Evolutionary conservation across 2,888 invertebrate genomes (phyloP).

Genomic region (Idaea biselata): DNA sequence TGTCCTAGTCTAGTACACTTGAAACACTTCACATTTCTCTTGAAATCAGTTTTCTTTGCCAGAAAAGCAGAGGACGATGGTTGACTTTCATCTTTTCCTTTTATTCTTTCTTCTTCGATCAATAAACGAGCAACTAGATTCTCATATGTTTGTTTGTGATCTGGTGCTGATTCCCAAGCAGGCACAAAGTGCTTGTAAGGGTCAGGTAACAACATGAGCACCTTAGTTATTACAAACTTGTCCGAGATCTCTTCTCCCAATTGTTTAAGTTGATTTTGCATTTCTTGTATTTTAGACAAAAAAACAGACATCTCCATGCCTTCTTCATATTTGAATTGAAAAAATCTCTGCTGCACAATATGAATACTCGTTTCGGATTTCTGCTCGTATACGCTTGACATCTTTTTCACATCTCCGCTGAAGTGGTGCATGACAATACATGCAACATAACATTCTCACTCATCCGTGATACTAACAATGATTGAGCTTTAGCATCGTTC

Average conservation of each 20-base stretch:
- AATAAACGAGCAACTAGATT: slow-evolving; percentile 31
- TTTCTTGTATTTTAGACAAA: slow-evolving; percentile 34
- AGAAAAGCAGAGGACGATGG: background rate
- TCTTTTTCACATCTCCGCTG: slow-evolving; percentile 42
- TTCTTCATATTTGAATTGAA: slow-evolving; percentile 33
- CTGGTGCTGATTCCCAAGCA: slow-evolving; percentile 36
- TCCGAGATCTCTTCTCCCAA: slow-evolving; percentile 32
- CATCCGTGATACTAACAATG: slow-evolving; percentile 33
- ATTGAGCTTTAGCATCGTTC: slow-evolving; percentile 34
- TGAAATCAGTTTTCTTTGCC: no score
- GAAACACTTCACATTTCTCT: background rate
- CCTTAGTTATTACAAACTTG: no score
- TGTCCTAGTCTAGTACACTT: slow-evolving; percentile 6
- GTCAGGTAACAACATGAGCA: slow-evolving; percentile 39
- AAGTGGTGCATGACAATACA: slow-evolving; percentile 30
- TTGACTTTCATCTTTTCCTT: slow-evolving; percentile 21
- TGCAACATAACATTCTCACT: slow-evolving; percentile 35
- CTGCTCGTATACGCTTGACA: slow-evolving; percentile 47
- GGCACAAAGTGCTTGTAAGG: slow-evolving; percentile 43
- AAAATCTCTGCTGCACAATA: slow-evolving; percentile 42
- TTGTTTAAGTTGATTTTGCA: slow-evolving; percentile 32
- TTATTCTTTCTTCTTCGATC: slow-evolving; percentile 31
- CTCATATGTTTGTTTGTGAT: slow-evolving; percentile 27
- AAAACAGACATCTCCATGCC: slow-evolving; percentile 31
- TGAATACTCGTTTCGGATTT: slow-evolving; percentile 41